Conservation (phyloP, 1,140 invertebrate genomes). For the Achroia grisella region DNA sequence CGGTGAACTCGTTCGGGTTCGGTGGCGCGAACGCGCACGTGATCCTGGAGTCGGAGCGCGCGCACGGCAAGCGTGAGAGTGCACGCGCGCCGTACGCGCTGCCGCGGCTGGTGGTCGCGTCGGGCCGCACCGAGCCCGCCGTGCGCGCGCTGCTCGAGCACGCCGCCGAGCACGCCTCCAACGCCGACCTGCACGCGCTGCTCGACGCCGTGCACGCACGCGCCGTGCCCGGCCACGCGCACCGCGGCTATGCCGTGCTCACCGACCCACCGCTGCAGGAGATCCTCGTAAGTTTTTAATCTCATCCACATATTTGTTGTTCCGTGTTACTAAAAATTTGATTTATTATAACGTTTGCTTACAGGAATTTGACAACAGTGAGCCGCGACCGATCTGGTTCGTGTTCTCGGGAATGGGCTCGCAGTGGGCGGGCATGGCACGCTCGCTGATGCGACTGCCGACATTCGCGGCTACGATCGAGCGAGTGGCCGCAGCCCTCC, state of each 20-base stretch:
- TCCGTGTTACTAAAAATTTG: too few relatives aligned
- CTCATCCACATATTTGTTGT: too few relatives aligned
- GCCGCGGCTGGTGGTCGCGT: conserved; percentile 84
- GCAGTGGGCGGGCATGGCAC: conserved; percentile 97
- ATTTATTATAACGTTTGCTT: too few relatives aligned
- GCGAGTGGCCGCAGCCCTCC: conserved; percentile 83
- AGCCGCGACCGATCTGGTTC: conserved; percentile 91
- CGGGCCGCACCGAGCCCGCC: conserved; percentile 89
- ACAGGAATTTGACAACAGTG: conserved; percentile 48
- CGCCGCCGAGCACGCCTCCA: conserved; percentile 74
- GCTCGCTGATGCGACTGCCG: conserved; percentile 86
- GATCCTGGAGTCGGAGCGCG: conserved; percentile 80
- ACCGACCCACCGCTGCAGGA: conserved; percentile 67
- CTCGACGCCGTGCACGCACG: conserved; percentile 83
- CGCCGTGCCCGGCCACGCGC: conserved; percentile 81
- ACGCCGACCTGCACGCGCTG: conserved; percentile 86
- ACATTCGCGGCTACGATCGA: conserved; percentile 86
- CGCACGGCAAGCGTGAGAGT: conserved; percentile 65
- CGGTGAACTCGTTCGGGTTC: conserved; percentile 97
- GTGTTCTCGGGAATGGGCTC: conserved; percentile 97
- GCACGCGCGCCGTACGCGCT: conserved; percentile 31
- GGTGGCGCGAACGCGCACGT: conserved; percentile 97
- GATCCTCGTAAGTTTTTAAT: conserved; percentile 64
- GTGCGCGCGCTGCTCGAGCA: conserved; percentile 82
- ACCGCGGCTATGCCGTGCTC: conserved; percentile 85